phyloP scores from a whole-genome alignment of 2,888 invertebrate species.

The Sarcophaga variegata region DNA sequence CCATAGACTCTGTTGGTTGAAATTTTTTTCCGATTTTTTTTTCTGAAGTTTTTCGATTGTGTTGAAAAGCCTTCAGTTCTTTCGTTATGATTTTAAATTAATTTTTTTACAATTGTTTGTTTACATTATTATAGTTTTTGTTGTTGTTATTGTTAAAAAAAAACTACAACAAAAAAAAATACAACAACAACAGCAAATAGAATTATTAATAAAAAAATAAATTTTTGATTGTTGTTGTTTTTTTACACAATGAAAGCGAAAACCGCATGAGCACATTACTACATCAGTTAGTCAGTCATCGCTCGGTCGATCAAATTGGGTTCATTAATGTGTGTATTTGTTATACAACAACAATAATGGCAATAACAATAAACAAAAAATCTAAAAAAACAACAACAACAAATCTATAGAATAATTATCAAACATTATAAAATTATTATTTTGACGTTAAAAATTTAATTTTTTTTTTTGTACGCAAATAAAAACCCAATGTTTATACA shows the following conservation, averaged over 20 bases:
- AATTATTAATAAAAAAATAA: background rate
- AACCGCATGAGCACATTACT: constrained; percentile 48
- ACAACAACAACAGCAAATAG: background rate
- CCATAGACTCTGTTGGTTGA: background rate
- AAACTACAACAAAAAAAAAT: background rate
- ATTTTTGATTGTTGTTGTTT: no score
- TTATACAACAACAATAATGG: constrained; percentile 25
- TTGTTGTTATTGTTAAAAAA: constrained; percentile 29
- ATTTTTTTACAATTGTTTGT: background rate
- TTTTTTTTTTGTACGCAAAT: no score
- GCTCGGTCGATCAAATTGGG: background rate
- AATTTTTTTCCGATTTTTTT: constrained; percentile 1
- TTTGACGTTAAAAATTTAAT: constrained; percentile 4
- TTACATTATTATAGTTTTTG: constrained; percentile 4
- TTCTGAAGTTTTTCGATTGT: background rate
- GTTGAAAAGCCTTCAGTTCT: constrained; percentile 16
- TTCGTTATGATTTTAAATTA: background rate
- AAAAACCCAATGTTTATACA: no score
- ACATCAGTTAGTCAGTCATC: constrained; percentile 11
- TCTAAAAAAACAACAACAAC: background rate
- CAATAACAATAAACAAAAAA: constrained; percentile 1
- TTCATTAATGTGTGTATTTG: background rate
- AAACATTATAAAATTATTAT: constrained; percentile 25
- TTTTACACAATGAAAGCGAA: background rate
- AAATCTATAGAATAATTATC: background rate